phyloP scores from a whole-genome alignment of 2,797 vertebrate species.

The Enteromius fasciolatus region DNA sequence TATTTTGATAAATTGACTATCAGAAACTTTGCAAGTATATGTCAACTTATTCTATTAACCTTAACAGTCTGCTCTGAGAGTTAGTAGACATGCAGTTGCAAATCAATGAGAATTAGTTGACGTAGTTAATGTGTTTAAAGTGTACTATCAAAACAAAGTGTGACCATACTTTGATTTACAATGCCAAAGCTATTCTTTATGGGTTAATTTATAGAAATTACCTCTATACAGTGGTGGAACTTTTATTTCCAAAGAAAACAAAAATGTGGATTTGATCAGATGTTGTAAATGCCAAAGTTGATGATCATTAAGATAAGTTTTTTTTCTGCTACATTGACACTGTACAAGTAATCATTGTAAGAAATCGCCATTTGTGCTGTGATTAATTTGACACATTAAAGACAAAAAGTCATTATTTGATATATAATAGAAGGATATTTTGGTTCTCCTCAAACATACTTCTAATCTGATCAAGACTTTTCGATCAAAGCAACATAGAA shows the following conservation, averaged over 20 bases:
- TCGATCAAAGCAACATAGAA: constrained; percentile 55
- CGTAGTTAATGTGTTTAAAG: too few relatives aligned
- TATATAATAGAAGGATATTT: constrained; percentile 9
- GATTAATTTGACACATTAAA: constrained; percentile 27
- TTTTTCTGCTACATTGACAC: constrained; percentile 7
- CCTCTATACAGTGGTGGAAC: neutral
- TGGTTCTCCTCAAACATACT: neutral
- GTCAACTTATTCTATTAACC: too few relatives aligned
- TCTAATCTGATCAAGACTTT: constrained; percentile 36
- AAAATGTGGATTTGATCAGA: neutral
- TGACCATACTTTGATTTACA: neutral
- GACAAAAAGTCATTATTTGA: constrained; percentile 21
- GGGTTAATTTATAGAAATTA: neutral
- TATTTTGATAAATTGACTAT: too few relatives aligned
- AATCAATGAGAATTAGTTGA: too few relatives aligned
- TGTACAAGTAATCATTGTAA: neutral
- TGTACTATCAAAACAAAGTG: too few relatives aligned
- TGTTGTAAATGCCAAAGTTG: constrained; percentile 11
- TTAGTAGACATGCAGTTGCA: too few relatives aligned
- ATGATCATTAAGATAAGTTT: neutral
- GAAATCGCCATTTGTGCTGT: neutral
- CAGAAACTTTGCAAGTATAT: too few relatives aligned
- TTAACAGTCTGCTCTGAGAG: too few relatives aligned
- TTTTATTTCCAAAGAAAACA: constrained; percentile 14
- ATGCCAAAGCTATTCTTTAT: neutral